Percentiles rank a stretch among this genome's conserved stretches.
phyloP scores from a whole-genome alignment of 1,140 invertebrate species.

The Steinernema khuongi region DNA sequence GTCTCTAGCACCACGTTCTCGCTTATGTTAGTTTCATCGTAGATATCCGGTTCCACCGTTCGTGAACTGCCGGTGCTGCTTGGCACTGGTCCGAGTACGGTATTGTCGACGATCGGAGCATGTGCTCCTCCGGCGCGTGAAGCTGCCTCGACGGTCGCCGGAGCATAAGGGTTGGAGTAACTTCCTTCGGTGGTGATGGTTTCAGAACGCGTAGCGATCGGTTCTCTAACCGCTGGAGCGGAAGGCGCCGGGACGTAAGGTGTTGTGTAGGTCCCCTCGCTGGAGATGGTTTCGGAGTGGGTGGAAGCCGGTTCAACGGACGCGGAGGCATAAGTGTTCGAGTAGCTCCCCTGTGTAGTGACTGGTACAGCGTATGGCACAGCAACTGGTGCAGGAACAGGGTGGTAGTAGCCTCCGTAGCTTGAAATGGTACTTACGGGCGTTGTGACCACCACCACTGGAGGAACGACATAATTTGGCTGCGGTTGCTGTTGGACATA shows the following conservation, averaged over 20 bases:
- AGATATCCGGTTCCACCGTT: not conserved
- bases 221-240: not conserved
- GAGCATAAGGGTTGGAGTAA: not conserved
- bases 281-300: not conserved
- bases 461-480: too few species aligned
- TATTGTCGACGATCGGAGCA: not conserved
- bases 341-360: too few species aligned
- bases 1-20: not conserved
- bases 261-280: too few species aligned
- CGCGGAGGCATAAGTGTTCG: not conserved
- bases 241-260: not conserved
- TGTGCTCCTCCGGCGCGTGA: not conserved
- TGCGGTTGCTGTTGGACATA: not conserved
- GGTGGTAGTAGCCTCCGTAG: not conserved
- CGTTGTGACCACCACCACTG: too few species aligned
- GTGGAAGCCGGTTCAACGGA: not conserved
- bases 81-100: not conserved
- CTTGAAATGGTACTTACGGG: not conserved
- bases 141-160: not conserved
- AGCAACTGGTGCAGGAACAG: too few species aligned
- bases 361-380: too few species aligned
- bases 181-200: not conserved
- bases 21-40: not conserved
- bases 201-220: not conserved
- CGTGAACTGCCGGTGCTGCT: not conserved